Evolutionary conservation across 2,797 vertebrate genomes (phyloP).

Genomic region (Pseudochaenichthys georgianus): DNA sequence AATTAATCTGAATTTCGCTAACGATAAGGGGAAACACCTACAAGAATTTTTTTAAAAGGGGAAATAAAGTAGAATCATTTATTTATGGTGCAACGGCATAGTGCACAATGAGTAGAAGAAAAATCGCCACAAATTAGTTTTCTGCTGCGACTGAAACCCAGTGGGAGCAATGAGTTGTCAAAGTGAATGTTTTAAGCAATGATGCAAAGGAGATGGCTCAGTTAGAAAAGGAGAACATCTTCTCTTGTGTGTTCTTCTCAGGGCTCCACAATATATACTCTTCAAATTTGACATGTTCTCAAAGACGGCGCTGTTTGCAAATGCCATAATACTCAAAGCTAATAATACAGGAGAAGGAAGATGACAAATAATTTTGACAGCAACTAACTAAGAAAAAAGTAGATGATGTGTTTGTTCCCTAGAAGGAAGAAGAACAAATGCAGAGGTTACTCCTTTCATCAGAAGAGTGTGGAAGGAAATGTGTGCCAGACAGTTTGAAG

Average conservation of each 20-base stretch:
- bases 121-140: constrained; percentile 13
- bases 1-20: neutral
- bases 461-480: neutral
- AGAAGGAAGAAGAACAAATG: neutral
- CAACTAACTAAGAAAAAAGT: neutral
- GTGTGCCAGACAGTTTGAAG: neutral
- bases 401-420: neutral
- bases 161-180: constrained; percentile 9
- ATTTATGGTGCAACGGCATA: neutral
- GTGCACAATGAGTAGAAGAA: neutral
- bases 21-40: neutral
- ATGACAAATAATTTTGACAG: neutral
- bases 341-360: neutral
- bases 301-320: neutral
- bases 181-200: constrained; percentile 37
- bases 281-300: neutral
- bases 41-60: neutral
- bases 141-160: constrained; percentile 18
- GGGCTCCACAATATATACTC: neutral
- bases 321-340: neutral
- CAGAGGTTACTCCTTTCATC: constrained; percentile 1
- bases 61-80: neutral
- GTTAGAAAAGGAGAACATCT: constrained; percentile 32
- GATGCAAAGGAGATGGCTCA: constrained; percentile 35
- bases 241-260: neutral